Evolutionary conservation across 2,113 vertebrate species (phyloP).

Genomic region (Dasyornis broadbenti): DNA sequence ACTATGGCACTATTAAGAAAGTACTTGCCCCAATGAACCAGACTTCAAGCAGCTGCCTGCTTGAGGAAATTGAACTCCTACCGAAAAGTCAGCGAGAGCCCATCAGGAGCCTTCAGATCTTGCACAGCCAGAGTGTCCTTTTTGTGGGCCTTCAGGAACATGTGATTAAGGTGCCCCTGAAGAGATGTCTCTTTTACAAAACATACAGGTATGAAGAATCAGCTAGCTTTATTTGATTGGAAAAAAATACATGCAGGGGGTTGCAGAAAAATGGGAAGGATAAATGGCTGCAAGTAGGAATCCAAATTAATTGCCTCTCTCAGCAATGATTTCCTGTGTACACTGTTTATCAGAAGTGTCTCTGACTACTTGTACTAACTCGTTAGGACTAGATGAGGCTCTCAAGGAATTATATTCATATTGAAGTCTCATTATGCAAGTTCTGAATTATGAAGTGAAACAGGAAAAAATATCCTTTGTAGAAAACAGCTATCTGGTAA

Average conservation of each 20-base stretch:
- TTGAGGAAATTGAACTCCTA: slow-evolving; percentile 93
- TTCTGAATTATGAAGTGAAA: not conserved
- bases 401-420: not conserved
- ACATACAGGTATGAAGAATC: slow-evolving; percentile 79
- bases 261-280: not conserved
- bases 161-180: slow-evolving; percentile 91
- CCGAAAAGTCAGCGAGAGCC: slow-evolving; percentile 80
- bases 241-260: not conserved
- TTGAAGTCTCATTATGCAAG: not conserved
- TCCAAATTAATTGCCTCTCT: not conserved
- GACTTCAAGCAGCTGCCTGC: slow-evolving; percentile 84
- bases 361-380: not conserved
- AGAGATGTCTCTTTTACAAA: slow-evolving; percentile 90
- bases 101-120: slow-evolving; percentile 87
- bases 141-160: slow-evolving; percentile 90
- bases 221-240: not conserved
- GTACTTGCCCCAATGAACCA: slow-evolving; percentile 89
- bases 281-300: not conserved
- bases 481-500: not conserved
- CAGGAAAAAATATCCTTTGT: not conserved
- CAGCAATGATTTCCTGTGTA: not conserved
- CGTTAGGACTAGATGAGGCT: not conserved
- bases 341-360: not conserved
- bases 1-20: slow-evolving; percentile 94
- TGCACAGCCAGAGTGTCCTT: slow-evolving; percentile 91